Conservation (phyloP, 2,888 invertebrate species). For the Lathronympha strigana region DNA sequence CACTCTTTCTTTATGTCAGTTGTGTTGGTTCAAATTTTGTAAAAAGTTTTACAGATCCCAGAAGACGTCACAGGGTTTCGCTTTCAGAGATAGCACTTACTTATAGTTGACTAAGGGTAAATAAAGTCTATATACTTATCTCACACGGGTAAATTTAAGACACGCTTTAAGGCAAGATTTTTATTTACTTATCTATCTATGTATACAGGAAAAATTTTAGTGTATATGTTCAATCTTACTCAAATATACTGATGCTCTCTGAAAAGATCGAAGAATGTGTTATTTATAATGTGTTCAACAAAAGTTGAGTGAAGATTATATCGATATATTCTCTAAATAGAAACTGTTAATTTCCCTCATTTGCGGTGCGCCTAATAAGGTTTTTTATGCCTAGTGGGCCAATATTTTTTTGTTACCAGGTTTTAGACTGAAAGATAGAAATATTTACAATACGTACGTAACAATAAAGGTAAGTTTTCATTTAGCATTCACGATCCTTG, state of each 20-base stretch:
- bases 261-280: not conserved
- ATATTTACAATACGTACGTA: too few species aligned
- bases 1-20: too few species aligned
- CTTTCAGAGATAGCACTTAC: not conserved
- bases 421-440: too few species aligned
- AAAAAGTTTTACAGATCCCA: not conserved
- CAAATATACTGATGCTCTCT: not conserved
- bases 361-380: too few species aligned
- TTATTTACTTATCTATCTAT: not conserved
- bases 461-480: too few species aligned
- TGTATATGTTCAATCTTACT: constrained; percentile 2
- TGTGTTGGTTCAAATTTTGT: not conserved
- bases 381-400: too few species aligned
- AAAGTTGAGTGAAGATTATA: too few species aligned
- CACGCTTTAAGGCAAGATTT: constrained; percentile 19
- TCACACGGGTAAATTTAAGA: constrained; percentile 18
- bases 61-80: not conserved
- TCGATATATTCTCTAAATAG: too few species aligned
- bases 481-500: too few species aligned
- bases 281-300: not conserved
- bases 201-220: not conserved
- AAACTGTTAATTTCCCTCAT: too few species aligned
- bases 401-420: too few species aligned
- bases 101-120: not conserved
- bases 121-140: constrained; percentile 4